phyloP scores from a whole-genome alignment of 37 sponge, comb jelly and placozoan species.

The Bolinopsis microptera region DNA sequence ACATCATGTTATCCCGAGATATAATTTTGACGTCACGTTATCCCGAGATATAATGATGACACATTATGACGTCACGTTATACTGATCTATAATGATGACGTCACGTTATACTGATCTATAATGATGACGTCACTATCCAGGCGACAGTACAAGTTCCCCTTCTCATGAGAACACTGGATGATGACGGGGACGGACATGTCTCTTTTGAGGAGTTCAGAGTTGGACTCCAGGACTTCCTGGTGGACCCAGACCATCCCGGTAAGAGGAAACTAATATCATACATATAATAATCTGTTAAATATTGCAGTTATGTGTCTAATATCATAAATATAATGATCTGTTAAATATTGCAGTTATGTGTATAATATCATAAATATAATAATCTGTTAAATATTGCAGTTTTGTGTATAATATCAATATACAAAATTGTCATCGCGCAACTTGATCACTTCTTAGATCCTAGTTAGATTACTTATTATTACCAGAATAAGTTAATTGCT shows the following conservation, averaged over 20 bases:
- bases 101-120: background rate
- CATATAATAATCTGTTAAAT: too few species aligned
- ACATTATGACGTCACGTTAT: background rate
- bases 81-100: background rate
- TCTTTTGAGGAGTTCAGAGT: constrained; percentile 46
- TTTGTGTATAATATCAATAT: background rate
- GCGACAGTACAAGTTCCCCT: constrained; percentile 1
- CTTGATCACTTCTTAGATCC: too few species aligned
- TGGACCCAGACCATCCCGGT: background rate
- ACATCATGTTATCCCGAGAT: too few species aligned
- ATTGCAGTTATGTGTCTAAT: too few species aligned
- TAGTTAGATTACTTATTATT: too few species aligned
- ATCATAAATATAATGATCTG: too few species aligned
- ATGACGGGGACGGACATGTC: constrained; percentile 35
- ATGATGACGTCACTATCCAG: background rate
- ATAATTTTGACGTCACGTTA: too few species aligned
- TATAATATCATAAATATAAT: too few species aligned
- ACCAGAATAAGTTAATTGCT: too few species aligned
- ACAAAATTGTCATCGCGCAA: background rate
- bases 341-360: too few species aligned
- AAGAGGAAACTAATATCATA: background rate
- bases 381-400: too few species aligned
- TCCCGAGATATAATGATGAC: too few species aligned
- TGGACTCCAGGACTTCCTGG: background rate
- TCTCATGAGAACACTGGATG: constrained; percentile 10